These are phyloP conservation scores for Leptatherina wallacei DNA, from an alignment of 2,797 vertebrate species.

Conservation along the genomic window DNA sequence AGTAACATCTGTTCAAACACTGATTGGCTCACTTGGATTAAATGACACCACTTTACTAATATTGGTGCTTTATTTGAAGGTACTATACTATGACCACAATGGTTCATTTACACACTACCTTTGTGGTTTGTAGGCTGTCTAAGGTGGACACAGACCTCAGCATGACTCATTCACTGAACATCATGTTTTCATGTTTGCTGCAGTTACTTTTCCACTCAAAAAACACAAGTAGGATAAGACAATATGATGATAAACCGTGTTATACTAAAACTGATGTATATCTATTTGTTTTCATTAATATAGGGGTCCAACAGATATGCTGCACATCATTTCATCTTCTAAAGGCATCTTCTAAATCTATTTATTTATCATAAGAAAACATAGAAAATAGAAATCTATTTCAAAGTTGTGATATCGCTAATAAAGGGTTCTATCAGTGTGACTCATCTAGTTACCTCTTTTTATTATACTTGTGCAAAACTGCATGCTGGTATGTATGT, in stretches of 20 bases:
- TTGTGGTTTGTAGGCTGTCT: conserved; percentile 15
- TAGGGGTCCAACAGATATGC: neutral
- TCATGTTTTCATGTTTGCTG: conserved; percentile 1
- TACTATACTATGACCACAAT: conserved; percentile 6
- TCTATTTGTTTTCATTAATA: neutral
- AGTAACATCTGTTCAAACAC: conserved; percentile 31
- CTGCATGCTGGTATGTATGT: neutral
- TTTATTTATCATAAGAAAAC: neutral
- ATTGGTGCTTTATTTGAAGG: conserved; percentile 26
- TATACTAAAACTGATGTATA: neutral
- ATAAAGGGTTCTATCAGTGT: too few species aligned
- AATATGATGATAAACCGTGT: neutral
- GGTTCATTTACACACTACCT: conserved; percentile 14
- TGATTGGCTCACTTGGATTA: conserved; percentile 42
- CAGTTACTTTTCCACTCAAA: conserved; percentile 1
- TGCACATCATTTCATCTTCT: neutral
- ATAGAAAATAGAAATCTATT: neutral
- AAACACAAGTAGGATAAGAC: neutral
- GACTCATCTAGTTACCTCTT: too few species aligned
- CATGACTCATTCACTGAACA: neutral
- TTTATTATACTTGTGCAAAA: neutral
- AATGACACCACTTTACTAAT: conserved; percentile 47
- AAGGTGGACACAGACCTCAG: conserved; percentile 17
- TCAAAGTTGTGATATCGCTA: neutral
- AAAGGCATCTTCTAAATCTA: neutral